Evolutionary conservation across 2,888 invertebrate species (phyloP).

Genomic region (Ophion ellenae): DNA sequence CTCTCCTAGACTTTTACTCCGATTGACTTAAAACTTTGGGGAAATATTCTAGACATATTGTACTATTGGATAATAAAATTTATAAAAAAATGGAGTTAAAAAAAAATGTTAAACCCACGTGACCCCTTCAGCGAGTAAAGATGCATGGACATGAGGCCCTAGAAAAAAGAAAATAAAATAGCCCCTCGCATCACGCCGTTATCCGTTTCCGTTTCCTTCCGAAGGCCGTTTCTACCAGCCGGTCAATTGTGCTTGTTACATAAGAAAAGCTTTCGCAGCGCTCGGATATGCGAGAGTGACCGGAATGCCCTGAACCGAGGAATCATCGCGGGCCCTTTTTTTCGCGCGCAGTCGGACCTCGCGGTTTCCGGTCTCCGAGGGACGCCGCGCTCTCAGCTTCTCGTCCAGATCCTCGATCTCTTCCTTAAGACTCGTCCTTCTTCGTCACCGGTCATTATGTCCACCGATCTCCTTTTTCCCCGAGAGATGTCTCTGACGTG

Average conservation of each 20-base stretch:
- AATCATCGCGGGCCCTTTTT: constrained; percentile 37
- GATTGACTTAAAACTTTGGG: too few species aligned
- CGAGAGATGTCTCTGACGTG: neutral
- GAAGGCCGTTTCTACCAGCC: neutral
- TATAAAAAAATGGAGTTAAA: too few species aligned
- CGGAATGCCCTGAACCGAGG: constrained; percentile 41
- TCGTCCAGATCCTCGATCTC: constrained; percentile 20
- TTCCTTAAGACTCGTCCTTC: constrained; percentile 13
- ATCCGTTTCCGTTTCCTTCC: neutral
- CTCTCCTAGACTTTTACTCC: too few species aligned
- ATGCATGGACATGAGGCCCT: too few species aligned
- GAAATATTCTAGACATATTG: too few species aligned
- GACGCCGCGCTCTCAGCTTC: constrained; percentile 13
- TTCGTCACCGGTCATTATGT: constrained; percentile 75
- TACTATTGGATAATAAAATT: too few species aligned
- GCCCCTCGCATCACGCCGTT: too few species aligned
- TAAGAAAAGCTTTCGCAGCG: neutral
- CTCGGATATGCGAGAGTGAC: neutral
- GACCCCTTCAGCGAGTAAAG: too few species aligned
- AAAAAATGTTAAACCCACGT: too few species aligned
- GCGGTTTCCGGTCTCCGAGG: constrained; percentile 77
- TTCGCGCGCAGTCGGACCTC: constrained; percentile 59
- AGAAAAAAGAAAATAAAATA: too few species aligned
- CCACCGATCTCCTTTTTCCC: constrained; percentile 22
- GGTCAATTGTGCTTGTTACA: neutral